phyloP scores from a whole-genome alignment of 1,140 invertebrate genomes.

The Mercenaria mercenaria region DNA sequence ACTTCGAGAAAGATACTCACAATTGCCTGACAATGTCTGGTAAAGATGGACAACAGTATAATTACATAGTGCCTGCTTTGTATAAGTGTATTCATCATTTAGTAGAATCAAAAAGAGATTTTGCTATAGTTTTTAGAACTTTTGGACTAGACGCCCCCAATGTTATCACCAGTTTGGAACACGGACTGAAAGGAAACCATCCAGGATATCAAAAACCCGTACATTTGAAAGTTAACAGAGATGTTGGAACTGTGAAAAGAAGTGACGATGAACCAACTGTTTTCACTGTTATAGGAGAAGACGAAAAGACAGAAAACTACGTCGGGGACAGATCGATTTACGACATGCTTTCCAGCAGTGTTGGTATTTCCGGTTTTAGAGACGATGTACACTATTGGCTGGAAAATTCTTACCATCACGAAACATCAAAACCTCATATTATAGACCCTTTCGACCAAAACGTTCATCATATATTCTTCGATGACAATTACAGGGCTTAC shows the following conservation, averaged over 20 bases:
- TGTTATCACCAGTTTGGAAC: conserved; percentile 78
- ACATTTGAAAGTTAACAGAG: conserved; percentile 64
- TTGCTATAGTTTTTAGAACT: conserved; percentile 82
- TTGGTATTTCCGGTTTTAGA: conserved; percentile 80
- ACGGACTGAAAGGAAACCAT: conserved; percentile 79
- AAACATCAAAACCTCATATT: conserved; percentile 82
- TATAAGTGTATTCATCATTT: conserved; percentile 81
- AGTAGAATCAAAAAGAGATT: conserved; percentile 76
- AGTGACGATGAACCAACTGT: conserved; percentile 65
- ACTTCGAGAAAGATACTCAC: conserved; percentile 28
- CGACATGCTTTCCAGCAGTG: conserved; percentile 72
- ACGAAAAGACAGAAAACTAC: conserved; percentile 31
- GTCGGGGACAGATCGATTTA: conserved; percentile 79
- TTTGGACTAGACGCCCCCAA: conserved; percentile 83
- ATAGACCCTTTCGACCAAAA: conserved; percentile 78
- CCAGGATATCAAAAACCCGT: conserved; percentile 76
- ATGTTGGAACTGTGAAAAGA: conserved; percentile 72
- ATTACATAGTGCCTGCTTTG: conserved; percentile 84
- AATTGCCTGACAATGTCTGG: conserved; percentile 79
- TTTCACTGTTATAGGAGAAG: conserved; percentile 42
- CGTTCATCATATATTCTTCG: conserved; percentile 85
- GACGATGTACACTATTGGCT: conserved; percentile 84
- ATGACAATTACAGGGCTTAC: conserved; percentile 83
- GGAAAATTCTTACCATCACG: conserved; percentile 77
- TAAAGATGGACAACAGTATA: conserved; percentile 79